Conservation (phyloP, 2,113 vertebrate species). For the Gallinago undulata region DNA sequence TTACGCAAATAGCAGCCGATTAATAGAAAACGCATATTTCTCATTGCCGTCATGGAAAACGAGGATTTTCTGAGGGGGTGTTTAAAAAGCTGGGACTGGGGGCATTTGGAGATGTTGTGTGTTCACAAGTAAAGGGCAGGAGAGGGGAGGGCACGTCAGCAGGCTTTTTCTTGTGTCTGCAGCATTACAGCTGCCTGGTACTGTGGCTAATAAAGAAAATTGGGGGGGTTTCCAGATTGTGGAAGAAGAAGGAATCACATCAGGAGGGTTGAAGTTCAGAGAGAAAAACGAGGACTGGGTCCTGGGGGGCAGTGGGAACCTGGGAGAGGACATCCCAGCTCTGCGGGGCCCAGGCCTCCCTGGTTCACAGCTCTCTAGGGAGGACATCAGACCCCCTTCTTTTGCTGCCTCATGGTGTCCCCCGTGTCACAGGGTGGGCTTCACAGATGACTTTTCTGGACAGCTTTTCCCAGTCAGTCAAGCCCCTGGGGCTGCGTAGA, state of each 20-base stretch:
- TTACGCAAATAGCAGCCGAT: neutral
- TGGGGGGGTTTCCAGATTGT: neutral
- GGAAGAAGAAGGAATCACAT: neutral
- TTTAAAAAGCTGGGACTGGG: neutral
- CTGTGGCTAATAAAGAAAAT: neutral
- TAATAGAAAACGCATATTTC: neutral
- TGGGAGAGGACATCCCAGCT: neutral
- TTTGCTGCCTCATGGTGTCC: neutral
- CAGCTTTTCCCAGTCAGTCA: neutral
- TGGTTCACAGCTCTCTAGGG: neutral
- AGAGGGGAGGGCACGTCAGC: neutral
- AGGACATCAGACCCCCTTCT: neutral
- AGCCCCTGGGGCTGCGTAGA: neutral
- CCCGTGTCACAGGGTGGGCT: accelerated
- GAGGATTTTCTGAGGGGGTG: neutral
- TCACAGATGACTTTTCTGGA: neutral
- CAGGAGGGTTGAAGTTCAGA: neutral
- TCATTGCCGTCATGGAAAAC: neutral
- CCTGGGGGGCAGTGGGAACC: neutral
- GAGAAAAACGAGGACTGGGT: neutral
- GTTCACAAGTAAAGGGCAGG: neutral
- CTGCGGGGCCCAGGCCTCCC: neutral
- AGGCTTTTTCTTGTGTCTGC: neutral
- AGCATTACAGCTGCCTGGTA: neutral
- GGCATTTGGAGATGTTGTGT: neutral